Evolutionary conservation across 2,888 invertebrate genomes (phyloP), one percentile per base, ranked within the genome.

Genomic region (Phengaris arion): DNA sequence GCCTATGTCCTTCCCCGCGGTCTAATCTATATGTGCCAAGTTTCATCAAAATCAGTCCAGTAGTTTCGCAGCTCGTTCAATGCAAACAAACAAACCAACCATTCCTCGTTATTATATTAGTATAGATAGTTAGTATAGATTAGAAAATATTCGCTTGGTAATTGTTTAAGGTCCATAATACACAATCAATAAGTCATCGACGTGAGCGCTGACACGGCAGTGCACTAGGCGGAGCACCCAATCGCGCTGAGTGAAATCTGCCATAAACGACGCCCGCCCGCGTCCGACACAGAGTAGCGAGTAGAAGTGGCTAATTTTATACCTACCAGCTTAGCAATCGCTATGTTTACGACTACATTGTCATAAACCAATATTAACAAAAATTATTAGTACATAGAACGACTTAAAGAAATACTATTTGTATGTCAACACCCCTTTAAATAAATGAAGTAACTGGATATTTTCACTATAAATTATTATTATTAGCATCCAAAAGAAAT

Each of bases 171-270:
- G 35, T 12, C 64, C 64, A 64, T 64, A 74, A 76, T 76, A 75
- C 75, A 35, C 35, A 74, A 74, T 74, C 51, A 68, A 68, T 74
- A 68, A 68, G 77, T 78, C 75, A 78, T 80, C 78, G 78, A 79
- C 75, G 76, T 81, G 80, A 80, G 77, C 78, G 77, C 80, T 77
- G 82, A 88, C 90, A 89, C 87, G 87, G 87, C 87, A 89, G 85
- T 89, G 90, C 89, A 90, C 89, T 90, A 88, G 84, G 84, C 76
- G 78, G 76, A 79, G 80, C 80, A 85, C 86, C 89, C 91, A 92
- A 92, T 93, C 90, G 88, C 81, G 85, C 85, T 92, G 92, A 93
- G 92, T 93, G 92, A 93, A 92, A 91, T 89, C 89, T 89, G 90
- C 91, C 90, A 92, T 92, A 91, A 91, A 90, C 86, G 87, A 79